phyloP scores from a whole-genome alignment of 2,888 invertebrate species.

The Stratiomys singularior region DNA sequence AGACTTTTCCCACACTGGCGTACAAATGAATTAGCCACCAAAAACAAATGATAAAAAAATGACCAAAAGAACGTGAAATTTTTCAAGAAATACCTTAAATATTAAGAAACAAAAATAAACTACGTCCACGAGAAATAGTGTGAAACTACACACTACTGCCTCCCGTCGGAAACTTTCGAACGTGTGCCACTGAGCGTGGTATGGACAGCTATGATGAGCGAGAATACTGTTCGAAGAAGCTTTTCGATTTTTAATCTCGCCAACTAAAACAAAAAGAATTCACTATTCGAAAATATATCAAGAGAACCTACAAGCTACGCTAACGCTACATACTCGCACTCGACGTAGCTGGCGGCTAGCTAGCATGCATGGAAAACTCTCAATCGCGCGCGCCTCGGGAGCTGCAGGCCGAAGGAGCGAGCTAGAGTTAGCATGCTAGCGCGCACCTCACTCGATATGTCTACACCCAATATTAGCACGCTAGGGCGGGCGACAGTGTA shows the following conservation, averaged over 20 bases:
- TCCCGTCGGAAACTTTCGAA: neutral
- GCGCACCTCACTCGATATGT: neutral
- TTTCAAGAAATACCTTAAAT: conserved; percentile 3
- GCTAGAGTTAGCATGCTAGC: neutral
- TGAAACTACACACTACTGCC: conserved; percentile 16
- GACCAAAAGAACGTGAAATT: neutral
- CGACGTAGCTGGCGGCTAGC: too few relatives aligned
- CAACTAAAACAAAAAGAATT: conserved; percentile 20
- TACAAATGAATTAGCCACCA: too few relatives aligned
- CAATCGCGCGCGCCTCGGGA: neutral
- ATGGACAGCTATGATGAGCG: neutral
- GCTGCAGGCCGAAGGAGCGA: neutral
- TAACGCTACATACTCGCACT: too few relatives aligned
- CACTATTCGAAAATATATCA: neutral
- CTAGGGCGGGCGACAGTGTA: too few relatives aligned
- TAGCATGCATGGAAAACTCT: neutral
- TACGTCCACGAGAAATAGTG: neutral
- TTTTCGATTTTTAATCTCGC: conserved; percentile 28
- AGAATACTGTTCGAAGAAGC: conserved; percentile 16
- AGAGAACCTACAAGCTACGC: conserved; percentile 1
- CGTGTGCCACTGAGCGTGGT: neutral
- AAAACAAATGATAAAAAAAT: too few relatives aligned
- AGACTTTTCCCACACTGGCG: neutral
- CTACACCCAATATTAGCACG: too few relatives aligned
- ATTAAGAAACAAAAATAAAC: conserved; percentile 14